phyloP scores from a whole-genome alignment of 2,888 invertebrate genomes.

The Phyto melanocephala region DNA sequence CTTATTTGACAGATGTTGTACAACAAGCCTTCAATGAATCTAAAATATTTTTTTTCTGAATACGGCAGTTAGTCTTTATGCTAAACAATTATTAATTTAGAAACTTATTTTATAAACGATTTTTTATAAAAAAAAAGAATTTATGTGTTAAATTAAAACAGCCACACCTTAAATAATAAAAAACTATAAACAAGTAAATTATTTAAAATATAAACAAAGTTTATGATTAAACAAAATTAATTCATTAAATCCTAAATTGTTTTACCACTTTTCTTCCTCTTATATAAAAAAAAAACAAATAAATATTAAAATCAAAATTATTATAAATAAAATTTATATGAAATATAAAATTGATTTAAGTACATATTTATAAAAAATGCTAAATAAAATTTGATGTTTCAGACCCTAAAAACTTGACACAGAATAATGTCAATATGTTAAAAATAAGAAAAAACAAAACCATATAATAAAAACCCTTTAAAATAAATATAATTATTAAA shows the following conservation, averaged over 20 bases:
- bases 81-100: too few species aligned
- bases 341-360: conserved; percentile 36
- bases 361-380: conserved; percentile 44
- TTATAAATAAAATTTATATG: conserved; percentile 57
- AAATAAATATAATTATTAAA: conserved; percentile 21
- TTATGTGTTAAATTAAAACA: background rate
- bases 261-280: conserved; percentile 41
- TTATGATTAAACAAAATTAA: conserved; percentile 9
- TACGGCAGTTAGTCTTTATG: too few species aligned
- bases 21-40: too few species aligned
- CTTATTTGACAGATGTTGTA: too few species aligned
- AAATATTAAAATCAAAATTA: conserved; percentile 60
- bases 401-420: conserved; percentile 21
- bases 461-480: conserved; percentile 41
- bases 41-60: too few species aligned
- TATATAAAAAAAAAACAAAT: conserved; percentile 27
- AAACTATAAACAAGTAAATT: background rate
- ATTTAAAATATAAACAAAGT: conserved; percentile 5
- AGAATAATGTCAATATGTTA: conserved; percentile 54
- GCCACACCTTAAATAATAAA: background rate
- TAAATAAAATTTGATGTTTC: conserved; percentile 47
- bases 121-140: background rate
- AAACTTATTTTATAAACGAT: too few species aligned
- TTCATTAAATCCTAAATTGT: conserved; percentile 38
- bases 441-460: conserved; percentile 25